Evolutionary conservation across 1,140 invertebrate genomes (phyloP).

Genomic region (Brachionus rotundiformis): DNA sequence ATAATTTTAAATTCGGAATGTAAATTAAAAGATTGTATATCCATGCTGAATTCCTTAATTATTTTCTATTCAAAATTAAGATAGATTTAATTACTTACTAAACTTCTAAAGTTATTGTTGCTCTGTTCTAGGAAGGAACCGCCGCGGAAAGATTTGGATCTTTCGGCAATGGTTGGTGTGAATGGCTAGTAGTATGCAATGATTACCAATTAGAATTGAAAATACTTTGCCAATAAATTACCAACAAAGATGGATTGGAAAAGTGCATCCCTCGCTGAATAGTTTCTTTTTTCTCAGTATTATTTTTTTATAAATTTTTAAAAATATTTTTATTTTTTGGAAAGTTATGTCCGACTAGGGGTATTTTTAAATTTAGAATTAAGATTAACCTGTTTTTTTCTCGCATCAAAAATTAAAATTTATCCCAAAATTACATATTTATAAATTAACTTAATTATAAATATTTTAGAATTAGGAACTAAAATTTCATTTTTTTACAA

Average conservation of each 20-base stretch:
- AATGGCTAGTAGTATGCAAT: not conserved
- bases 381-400: not conserved
- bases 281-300: too few species aligned
- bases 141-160: not conserved
- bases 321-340: not conserved
- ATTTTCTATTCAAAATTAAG: not conserved
- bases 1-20: too few species aligned
- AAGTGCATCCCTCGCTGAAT: not conserved
- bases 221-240: not conserved
- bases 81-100: not conserved
- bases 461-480: too few species aligned
- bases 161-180: not conserved
- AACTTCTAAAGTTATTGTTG: not conserved
- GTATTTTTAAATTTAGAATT: not conserved
- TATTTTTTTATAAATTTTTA: not conserved
- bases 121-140: not conserved
- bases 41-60: not conserved
- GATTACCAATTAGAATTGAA: not conserved
- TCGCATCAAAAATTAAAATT: not conserved
- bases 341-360: not conserved
- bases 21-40: too few species aligned
- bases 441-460: not conserved
- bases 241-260: not conserved
- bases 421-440: conserved; percentile 13
- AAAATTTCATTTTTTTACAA: too few species aligned